Evolutionary conservation across 2,113 vertebrate genomes (phyloP).

Genomic region (Rhombomys opimus): DNA sequence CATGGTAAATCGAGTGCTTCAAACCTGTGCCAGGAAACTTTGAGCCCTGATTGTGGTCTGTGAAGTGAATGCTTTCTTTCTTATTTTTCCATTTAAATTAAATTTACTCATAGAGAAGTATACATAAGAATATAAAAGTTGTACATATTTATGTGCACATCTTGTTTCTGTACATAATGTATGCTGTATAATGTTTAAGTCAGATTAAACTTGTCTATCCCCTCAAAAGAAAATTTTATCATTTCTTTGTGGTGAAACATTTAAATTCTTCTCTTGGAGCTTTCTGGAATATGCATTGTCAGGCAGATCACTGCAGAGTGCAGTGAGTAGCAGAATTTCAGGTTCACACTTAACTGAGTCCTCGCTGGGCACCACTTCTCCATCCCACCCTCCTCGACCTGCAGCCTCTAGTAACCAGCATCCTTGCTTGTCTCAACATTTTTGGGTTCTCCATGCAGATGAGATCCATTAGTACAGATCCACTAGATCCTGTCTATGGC

Average conservation of each 20-base stretch:
- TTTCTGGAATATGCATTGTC: background rate
- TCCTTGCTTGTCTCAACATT: background rate
- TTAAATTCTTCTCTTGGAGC: background rate
- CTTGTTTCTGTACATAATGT: background rate
- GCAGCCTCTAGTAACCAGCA: background rate
- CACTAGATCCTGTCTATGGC: background rate
- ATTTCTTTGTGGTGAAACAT: background rate
- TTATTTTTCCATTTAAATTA: background rate
- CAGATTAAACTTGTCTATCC: background rate
- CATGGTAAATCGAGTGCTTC: rapidly evolving
- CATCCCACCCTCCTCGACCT: no score
- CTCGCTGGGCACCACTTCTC: background rate
- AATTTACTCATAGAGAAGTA: background rate
- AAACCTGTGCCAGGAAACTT: background rate
- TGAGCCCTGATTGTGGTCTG: background rate
- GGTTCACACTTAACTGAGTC: background rate
- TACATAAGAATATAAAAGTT: background rate
- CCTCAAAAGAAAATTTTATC: background rate
- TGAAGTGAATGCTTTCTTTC: background rate
- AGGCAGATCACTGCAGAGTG: background rate
- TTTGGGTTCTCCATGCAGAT: background rate
- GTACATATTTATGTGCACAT: background rate
- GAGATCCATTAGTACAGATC: background rate
- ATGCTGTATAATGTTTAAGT: background rate
- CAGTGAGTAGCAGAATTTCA: background rate